Evolutionary conservation across 2,888 invertebrate species (phyloP), one percentile per base, ranked within the genome.

Genomic region (Gymnocheta viridis): DNA sequence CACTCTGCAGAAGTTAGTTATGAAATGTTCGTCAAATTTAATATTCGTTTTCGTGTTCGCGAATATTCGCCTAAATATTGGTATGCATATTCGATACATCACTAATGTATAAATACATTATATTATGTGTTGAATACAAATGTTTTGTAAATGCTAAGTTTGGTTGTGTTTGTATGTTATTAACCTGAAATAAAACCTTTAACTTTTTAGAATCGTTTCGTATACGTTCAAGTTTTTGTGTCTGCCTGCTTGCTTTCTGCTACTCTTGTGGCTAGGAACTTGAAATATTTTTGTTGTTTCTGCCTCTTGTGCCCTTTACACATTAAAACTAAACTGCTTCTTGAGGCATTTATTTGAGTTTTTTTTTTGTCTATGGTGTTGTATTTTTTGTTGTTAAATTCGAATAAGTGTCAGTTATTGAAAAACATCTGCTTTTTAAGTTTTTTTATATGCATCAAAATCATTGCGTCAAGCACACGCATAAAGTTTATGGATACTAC

Each of bases 101-200:
- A 14, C 0, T 24, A n/a, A 22, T 7, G 32, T 5, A 44, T 29
- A 41, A 22, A 19, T n/a, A 24, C 14, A 51, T 27, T 19, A 12
- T n/a, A 17, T 12, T 10, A 17, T 54, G 64, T 32, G 7, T 35
- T 66, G 51, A 14, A 51, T 51, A 24, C 3, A 49, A 27, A 22
- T 49, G 22, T 9, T 10, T 49, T 49, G 2, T 7, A 6, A 49
- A 49, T 49, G 49, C 49, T 2, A 49, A 22, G 24, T 54, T 27
- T 19, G n/a, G 7, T 19, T 51, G 22, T 17, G 5, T 56, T 41
- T 58, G 29, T 56, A 49, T 29, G 58, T 47, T 27, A 77, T 77
- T 77, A 72, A 73, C 80, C 80, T 73, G 80, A 66, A 66, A 73
- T 35, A 29, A 62, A 58, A 76, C 78, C 78, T 79, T 83, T 79